Conservation (phyloP, 2,113 vertebrate genomes). For the Cryptoleucopteryx plumbea region DNA sequence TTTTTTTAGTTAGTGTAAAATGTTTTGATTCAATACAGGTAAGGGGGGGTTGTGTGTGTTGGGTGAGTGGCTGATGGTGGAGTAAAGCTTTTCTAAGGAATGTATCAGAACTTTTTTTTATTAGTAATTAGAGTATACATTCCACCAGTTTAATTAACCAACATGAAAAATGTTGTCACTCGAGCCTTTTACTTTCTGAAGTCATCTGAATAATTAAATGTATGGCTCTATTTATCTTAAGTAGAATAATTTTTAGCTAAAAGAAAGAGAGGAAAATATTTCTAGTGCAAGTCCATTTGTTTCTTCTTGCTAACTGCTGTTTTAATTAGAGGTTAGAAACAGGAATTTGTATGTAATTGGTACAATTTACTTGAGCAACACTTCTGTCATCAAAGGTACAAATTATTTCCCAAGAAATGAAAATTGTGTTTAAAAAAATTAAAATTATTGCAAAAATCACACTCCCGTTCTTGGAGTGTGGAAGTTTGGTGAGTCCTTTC, state of each 20-base stretch:
- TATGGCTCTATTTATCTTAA: background rate
- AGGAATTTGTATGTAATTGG: background rate
- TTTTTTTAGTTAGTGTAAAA: background rate
- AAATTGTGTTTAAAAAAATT: background rate
- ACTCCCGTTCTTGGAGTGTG: background rate
- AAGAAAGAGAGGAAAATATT: background rate
- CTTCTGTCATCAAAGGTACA: background rate
- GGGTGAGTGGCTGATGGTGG: background rate
- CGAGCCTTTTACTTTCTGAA: background rate
- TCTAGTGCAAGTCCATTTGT: background rate
- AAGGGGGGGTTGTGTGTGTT: accelerated
- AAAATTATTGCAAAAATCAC: background rate
- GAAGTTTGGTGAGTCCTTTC: background rate
- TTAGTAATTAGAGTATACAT: background rate
- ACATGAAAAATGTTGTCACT: background rate
- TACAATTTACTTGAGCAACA: background rate
- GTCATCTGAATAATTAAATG: background rate
- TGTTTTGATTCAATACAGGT: background rate
- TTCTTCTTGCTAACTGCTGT: background rate
- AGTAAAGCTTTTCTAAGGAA: background rate
- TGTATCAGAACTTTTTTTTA: background rate
- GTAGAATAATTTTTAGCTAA: background rate
- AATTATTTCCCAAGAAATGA: background rate
- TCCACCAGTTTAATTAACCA: background rate
- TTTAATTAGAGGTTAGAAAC: background rate